Base-by-base conservation (phyloP, 2,888 invertebrate genomes). In the Lasiommata megera region DNA sequence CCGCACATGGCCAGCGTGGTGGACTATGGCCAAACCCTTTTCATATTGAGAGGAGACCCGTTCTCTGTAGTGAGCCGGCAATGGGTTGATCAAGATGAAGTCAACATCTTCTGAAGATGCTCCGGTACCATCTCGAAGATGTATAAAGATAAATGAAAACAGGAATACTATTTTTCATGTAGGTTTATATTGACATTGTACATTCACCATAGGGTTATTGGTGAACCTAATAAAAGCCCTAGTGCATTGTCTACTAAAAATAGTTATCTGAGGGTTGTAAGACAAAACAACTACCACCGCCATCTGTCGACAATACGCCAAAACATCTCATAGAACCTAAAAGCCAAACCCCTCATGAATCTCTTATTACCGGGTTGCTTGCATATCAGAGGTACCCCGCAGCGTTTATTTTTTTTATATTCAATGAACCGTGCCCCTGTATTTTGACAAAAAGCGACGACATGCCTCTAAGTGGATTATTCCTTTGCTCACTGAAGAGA, bases 401-500 rank as follows among this genome's bases (percentile, higher is more conserved):
- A 74, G 88, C 71, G 86, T 67, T 75, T 77, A 87, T 79, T 23
- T 34, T 34, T 85, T 88, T 89, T 79, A 84, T 80, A 85, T 72
- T 80, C 86, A 89, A 87, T 86, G 87, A 87, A 80, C 82, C 80
- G 73, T 78, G 67, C 73, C 67, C 68, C 70, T 71, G 72, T 82
- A 81, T 82, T 82, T 80, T 81, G 80, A 82, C 82, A 84, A 86
- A 83, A 83, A 79, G 76, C 79, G 68, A 71, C 80, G 79, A 86
- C 87, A 88, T 84, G 80, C 87, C 84, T 77, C 77, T 90, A 90
- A 90, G 90, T 90, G 87, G 90, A 90, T 90, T 89, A 90, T 76
- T 68, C 74, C 76, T 80, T 79, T 70, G 66, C 69, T 74, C 67
- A 73, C 52, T 52, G 41, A 76, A 77, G 73, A 84, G 82, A 87